Conservation (phyloP, 2,113 vertebrate genomes). For the Corydoras maculifer region DNA sequence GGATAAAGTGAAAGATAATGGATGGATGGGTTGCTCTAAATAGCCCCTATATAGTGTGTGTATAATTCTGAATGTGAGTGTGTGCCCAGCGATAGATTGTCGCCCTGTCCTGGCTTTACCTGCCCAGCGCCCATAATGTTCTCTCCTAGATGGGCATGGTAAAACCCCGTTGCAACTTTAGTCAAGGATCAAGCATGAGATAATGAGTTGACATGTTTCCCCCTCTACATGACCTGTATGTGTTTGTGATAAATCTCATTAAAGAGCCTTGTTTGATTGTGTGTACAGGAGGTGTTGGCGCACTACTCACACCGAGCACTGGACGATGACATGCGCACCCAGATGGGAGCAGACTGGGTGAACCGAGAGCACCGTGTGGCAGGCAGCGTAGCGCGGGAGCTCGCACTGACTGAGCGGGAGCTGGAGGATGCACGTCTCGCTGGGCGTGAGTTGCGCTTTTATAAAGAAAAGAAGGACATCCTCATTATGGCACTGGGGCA, state of each 20-base stretch:
- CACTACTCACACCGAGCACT: slow-evolving; percentile 95
- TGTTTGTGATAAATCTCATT: neutral
- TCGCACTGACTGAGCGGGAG: slow-evolving; percentile 81
- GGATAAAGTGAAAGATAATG: too few relatives aligned
- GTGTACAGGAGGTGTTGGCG: slow-evolving; percentile 84
- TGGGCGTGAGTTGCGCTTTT: slow-evolving; percentile 89
- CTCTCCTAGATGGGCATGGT: too few relatives aligned
- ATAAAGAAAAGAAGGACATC: slow-evolving; percentile 98
- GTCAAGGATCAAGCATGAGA: too few relatives aligned
- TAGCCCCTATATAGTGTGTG: too few relatives aligned
- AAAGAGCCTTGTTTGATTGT: neutral
- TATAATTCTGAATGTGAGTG: too few relatives aligned
- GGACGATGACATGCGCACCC: slow-evolving; percentile 91
- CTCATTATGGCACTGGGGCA: slow-evolving; percentile 89
- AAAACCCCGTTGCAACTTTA: too few relatives aligned
- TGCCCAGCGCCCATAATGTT: too few relatives aligned
- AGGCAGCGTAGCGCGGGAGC: slow-evolving; percentile 75
- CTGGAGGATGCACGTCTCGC: slow-evolving; percentile 90
- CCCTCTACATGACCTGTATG: neutral
- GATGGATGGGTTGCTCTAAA: too few relatives aligned
- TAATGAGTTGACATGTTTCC: too few relatives aligned
- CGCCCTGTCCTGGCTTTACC: too few relatives aligned
- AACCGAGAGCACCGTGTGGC: slow-evolving; percentile 84
- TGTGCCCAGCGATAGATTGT: too few relatives aligned
- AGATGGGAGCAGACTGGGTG: slow-evolving; percentile 97